These are phyloP conservation scores for Apoda limacodes DNA, from an alignment of 2,888 invertebrate species.

Conservation along the genomic window DNA sequence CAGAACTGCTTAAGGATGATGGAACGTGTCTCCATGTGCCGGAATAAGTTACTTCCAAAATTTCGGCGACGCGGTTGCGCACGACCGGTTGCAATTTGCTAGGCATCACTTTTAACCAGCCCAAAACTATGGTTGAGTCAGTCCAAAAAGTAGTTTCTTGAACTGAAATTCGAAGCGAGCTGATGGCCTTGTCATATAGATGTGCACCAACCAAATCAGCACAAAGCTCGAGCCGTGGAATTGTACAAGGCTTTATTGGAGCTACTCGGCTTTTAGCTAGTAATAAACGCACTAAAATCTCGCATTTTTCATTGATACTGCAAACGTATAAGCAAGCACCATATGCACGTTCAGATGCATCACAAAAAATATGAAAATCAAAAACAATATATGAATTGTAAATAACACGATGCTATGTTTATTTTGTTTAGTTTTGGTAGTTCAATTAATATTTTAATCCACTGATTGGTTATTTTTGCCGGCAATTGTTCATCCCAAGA, in stretches of 20 bases:
- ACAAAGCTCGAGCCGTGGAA: slow-evolving; percentile 25
- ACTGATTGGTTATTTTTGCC: no score
- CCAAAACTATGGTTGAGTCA: no score
- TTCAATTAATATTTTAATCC: no score
- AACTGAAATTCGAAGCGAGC: slow-evolving; percentile 15
- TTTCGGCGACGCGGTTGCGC: slow-evolving; percentile 21
- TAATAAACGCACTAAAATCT: slow-evolving; percentile 16
- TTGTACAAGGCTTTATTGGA: no score
- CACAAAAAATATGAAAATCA: slow-evolving; percentile 23
- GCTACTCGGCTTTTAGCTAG: slow-evolving; percentile 21
- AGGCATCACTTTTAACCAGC: no score
- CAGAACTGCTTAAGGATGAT: slow-evolving; percentile 15
- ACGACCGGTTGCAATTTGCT: slow-evolving; percentile 23
- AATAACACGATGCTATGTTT: slow-evolving; percentile 15
- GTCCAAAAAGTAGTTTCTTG: slow-evolving; percentile 17
- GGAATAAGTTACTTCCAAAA: no score
- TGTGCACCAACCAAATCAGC: slow-evolving; percentile 23
- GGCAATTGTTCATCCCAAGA: no score
- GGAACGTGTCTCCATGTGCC: slow-evolving; percentile 24
- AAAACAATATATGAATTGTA: slow-evolving; percentile 10
- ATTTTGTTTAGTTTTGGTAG: slow-evolving; percentile 15
- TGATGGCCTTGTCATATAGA: slow-evolving; percentile 18
- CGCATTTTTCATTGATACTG: slow-evolving; percentile 10
- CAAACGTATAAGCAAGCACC: slow-evolving; percentile 22
- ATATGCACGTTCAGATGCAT: no score